A percentile compares a stretch with the other conserved stretches of the same genome.
phyloP scores from a whole-genome alignment of 2,113 vertebrate species.

The Probosciger aterrimus region DNA sequence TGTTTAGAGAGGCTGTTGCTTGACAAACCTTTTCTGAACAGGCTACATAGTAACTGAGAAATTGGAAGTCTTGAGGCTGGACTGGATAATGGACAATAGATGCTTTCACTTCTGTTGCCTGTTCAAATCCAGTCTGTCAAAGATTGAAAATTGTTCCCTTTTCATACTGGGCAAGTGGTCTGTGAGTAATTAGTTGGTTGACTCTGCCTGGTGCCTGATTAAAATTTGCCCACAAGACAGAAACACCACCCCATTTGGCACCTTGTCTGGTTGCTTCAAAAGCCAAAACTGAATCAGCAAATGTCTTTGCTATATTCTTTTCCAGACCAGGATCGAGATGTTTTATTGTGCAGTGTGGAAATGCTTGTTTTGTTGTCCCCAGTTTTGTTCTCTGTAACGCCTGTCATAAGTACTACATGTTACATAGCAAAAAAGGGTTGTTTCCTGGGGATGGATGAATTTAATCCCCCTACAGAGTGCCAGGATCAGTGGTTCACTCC shows the following conservation, averaged over 20 bases:
- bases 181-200: slow-evolving; percentile 24
- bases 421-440: background rate
- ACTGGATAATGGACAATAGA: slow-evolving; percentile 33
- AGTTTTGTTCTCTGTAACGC: background rate
- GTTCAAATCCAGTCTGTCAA: slow-evolving; percentile 20
- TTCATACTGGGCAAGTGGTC: slow-evolving; percentile 12
- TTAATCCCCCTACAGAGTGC: accelerated
- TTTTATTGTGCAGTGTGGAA: background rate
- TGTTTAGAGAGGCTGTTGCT: slow-evolving; percentile 29
- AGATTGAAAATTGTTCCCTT: slow-evolving; percentile 27
- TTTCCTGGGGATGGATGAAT: background rate
- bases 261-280: background rate
- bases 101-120: slow-evolving; percentile 38
- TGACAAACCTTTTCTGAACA: slow-evolving; percentile 40
- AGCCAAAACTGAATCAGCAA: background rate
- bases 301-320: background rate
- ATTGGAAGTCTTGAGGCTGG: background rate
- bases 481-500: background rate
- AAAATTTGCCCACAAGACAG: slow-evolving; percentile 14
- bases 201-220: slow-evolving; percentile 8
- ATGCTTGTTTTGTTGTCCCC: background rate
- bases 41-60: background rate
- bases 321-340: background rate
- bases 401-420: background rate
- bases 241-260: background rate